These are phyloP conservation scores for Timema cristinae DNA, from an alignment of 2,888 invertebrate genomes.

Conservation along the genomic window DNA sequence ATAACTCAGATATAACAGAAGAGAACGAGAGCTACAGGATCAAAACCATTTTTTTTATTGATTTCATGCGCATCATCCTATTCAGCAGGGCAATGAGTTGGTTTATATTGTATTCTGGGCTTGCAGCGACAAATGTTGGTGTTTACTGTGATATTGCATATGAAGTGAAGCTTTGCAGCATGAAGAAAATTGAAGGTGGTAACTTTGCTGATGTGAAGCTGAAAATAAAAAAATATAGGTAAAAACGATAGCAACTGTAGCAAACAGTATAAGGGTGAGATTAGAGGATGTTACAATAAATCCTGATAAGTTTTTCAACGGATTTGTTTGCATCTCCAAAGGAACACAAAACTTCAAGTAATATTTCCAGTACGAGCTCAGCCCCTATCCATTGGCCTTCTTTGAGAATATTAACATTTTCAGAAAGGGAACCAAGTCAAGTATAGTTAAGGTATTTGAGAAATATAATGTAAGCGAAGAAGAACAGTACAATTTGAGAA, in stretches of 20 bases:
- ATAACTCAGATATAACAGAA: no score
- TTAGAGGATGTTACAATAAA: not conserved
- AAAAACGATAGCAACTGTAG: conserved; percentile 7
- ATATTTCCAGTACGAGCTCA: not conserved
- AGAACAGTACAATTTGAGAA: conserved; percentile 4
- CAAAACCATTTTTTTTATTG: no score
- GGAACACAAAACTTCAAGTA: not conserved
- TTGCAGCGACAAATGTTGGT: no score
- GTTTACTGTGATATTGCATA: no score
- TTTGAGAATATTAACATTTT: not conserved
- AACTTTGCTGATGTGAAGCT: not conserved
- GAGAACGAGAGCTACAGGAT: no score
- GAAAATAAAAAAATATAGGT: not conserved
- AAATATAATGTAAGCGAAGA: not conserved
- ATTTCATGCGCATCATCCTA: no score
- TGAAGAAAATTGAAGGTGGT: no score
- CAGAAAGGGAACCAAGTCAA: not conserved
- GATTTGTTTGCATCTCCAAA: not conserved
- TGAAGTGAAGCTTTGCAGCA: no score
- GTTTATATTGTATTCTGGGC: no score
- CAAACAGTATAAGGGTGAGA: conserved; percentile 3
- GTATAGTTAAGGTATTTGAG: not conserved
- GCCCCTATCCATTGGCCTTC: not conserved
- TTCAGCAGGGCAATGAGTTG: no score
- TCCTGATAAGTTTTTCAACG: not conserved